Evolutionary conservation across 2,113 vertebrate species (phyloP).

Genomic region (Barbus barbus): DNA sequence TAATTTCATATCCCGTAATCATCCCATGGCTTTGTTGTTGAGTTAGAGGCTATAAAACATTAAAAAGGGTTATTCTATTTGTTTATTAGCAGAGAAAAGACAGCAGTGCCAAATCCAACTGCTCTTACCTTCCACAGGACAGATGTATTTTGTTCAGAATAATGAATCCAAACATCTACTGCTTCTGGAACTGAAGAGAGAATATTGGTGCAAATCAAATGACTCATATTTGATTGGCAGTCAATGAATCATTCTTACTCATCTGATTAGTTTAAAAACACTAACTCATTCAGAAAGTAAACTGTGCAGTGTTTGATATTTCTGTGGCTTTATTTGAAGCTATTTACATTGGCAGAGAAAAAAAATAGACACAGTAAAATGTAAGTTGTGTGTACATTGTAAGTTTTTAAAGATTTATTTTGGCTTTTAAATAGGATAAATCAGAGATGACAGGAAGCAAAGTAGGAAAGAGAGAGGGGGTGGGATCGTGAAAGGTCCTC

Average conservation of each 20-base stretch:
- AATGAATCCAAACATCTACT: slow-evolving; percentile 70
- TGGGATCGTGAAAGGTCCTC: too few species aligned
- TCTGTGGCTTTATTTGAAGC: not conserved
- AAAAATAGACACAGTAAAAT: too few species aligned
- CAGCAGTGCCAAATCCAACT: not conserved
- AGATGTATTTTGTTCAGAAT: not conserved
- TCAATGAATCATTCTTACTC: not conserved
- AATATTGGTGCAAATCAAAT: not conserved
- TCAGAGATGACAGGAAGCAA: too few species aligned
- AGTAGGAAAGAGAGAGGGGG: too few species aligned
- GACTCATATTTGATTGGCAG: not conserved
- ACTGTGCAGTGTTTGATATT: not conserved
- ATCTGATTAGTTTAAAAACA: not conserved
- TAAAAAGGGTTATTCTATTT: not conserved
- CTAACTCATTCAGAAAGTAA: not conserved
- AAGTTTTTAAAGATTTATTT: too few species aligned
- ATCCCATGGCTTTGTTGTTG: slow-evolving; percentile 64
- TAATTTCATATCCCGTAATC: slow-evolving; percentile 63
- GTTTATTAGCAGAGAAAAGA: not conserved
- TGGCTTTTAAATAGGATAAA: too few species aligned
- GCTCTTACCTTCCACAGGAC: slow-evolving; percentile 70
- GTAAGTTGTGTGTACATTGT: not conserved
- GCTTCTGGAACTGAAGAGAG: slow-evolving; percentile 66
- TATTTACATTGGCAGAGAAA: too few species aligned
- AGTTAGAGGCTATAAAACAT: slow-evolving; percentile 49